phyloP scores from a whole-genome alignment of 2,888 invertebrate species.

The Machimus atricapillus region DNA sequence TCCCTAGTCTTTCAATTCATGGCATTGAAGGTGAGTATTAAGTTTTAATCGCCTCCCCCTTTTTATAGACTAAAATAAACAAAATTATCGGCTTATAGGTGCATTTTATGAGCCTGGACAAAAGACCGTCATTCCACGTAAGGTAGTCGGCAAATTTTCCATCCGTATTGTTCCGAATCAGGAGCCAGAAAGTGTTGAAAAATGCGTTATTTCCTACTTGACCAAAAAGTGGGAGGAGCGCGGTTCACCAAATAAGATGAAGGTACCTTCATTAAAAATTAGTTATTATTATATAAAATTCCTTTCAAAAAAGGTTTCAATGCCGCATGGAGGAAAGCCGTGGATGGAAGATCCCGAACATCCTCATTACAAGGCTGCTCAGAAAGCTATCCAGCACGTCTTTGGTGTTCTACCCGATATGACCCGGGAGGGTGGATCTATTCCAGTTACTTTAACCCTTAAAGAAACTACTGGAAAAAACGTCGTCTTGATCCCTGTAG shows the following conservation, averaged over 20 bases:
- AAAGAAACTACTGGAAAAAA: slow-evolving; percentile 92
- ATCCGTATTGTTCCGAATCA: slow-evolving; percentile 96
- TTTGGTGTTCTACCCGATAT: slow-evolving; percentile 90
- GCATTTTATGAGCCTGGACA: slow-evolving; percentile 93
- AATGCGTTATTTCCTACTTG: slow-evolving; percentile 79
- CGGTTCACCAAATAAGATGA: slow-evolving; percentile 86
- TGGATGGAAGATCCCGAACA: slow-evolving; percentile 95
- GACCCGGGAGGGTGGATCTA: slow-evolving; percentile 96
- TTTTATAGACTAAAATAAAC: neutral
- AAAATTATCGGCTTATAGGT: slow-evolving; percentile 53
- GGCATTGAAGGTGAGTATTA: slow-evolving; percentile 80
- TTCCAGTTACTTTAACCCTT: slow-evolving; percentile 94
- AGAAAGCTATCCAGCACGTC: slow-evolving; percentile 80
- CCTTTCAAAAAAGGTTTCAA: slow-evolving; percentile 52
- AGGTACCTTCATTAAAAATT: slow-evolving; percentile 52
- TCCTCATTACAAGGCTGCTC: slow-evolving; percentile 91
- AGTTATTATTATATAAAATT: neutral
- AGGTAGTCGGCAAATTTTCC: slow-evolving; percentile 96
- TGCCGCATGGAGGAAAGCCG: slow-evolving; percentile 79
- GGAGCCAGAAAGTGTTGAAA: slow-evolving; percentile 81
- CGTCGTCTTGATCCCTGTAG: slow-evolving; percentile 93
- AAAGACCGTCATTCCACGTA: slow-evolving; percentile 93
- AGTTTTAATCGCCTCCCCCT: slow-evolving; percentile 54
- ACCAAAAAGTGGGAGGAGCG: slow-evolving; percentile 80
- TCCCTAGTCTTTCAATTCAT: slow-evolving; percentile 91